A percentile compares a stretch with the other conserved stretches of the same genome.
Conservation (phyloP, 2,113 vertebrate species). For the Gasterosteus nipponicus region DNA sequence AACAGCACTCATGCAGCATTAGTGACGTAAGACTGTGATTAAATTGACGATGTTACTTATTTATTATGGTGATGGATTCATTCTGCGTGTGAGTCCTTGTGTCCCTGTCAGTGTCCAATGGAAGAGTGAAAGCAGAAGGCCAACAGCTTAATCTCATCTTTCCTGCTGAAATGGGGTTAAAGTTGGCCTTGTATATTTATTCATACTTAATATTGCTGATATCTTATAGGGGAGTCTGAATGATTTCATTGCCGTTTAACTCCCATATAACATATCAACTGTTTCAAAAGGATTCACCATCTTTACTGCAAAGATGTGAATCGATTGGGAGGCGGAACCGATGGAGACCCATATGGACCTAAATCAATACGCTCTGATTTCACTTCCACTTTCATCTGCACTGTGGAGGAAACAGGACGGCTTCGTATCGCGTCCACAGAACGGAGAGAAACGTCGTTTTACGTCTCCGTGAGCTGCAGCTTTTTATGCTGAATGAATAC, state of each 20-base stretch:
- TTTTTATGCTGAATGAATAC: too few species aligned
- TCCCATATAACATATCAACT: slow-evolving; percentile 68
- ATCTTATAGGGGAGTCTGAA: slow-evolving; percentile 71
- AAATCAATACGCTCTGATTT: slow-evolving; percentile 77
- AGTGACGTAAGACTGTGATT: neutral
- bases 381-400: slow-evolving; percentile 78
- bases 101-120: slow-evolving; percentile 71
- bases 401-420: slow-evolving; percentile 74
- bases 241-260: slow-evolving; percentile 52
- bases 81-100: slow-evolving; percentile 16
- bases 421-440: slow-evolving; percentile 73
- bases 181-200: slow-evolving; percentile 72
- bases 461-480: too few species aligned
- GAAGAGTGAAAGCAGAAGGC: slow-evolving; percentile 84
- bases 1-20: neutral
- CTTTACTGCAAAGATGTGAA: slow-evolving; percentile 69
- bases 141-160: slow-evolving; percentile 74
- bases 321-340: slow-evolving; percentile 48
- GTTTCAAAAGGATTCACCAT: slow-evolving; percentile 56
- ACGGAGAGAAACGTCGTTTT: slow-evolving; percentile 70
- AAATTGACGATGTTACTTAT: neutral
- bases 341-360: neutral
- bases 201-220: slow-evolving; percentile 49
- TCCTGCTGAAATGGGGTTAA: slow-evolving; percentile 79
- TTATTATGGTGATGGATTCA: neutral